Evolutionary conservation across 2,888 invertebrate genomes (phyloP).

Genomic region (Brenthis ino): DNA sequence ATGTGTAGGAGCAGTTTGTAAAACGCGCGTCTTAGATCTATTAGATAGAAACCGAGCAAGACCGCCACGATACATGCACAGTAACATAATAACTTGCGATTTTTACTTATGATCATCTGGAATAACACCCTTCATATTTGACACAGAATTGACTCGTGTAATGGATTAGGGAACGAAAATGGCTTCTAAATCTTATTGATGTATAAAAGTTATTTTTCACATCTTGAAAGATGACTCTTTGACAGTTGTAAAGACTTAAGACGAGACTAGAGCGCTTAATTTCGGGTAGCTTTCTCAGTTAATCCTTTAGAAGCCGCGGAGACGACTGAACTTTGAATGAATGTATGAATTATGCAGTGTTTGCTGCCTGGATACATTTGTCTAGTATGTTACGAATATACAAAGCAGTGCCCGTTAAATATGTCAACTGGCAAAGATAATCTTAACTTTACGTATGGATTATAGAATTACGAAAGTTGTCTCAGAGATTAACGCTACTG

Average conservation of each 20-base stretch:
- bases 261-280: not conserved
- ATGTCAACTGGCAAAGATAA: conserved; percentile 6
- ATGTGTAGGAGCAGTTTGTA: conserved; percentile 68
- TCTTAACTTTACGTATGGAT: conserved; percentile 4
- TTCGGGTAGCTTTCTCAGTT: not conserved
- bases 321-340: conserved; percentile 15
- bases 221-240: not conserved
- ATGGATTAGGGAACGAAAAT: not conserved
- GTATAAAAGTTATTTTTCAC: not conserved
- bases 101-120: conserved; percentile 73
- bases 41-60: conserved; percentile 55
- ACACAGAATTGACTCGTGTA: not conserved
- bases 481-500: not conserved
- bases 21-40: conserved; percentile 70
- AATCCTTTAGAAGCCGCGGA: conserved; percentile 1
- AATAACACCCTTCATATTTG: conserved; percentile 39
- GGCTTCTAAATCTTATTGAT: not conserved
- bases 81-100: conserved; percentile 62
- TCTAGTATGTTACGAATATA: not conserved
- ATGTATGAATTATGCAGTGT: conserved; percentile 17
- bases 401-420: not conserved
- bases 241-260: not conserved
- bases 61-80: conserved; percentile 51
- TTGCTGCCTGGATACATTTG: conserved; percentile 11
- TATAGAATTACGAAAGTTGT: not conserved